Conservation (phyloP, 2,797 vertebrate genomes). For the Pseudochromis fuscus region DNA sequence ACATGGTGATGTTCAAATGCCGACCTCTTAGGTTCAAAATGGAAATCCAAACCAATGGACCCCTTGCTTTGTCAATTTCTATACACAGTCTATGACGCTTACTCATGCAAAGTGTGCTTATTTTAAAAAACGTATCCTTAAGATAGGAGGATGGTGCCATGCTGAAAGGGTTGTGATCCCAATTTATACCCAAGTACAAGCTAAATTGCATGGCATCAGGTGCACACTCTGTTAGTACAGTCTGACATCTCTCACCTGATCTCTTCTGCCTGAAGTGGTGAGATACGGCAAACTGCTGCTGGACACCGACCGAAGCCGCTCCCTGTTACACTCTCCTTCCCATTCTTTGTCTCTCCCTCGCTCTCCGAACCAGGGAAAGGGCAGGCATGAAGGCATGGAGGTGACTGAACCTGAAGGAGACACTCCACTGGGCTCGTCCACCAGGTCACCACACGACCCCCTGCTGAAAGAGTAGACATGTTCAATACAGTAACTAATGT, state of each 20-base stretch:
- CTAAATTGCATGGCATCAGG: not conserved
- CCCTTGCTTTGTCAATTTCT: too few species aligned
- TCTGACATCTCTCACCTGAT: constrained; percentile 56
- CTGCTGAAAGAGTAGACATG: constrained; percentile 73
- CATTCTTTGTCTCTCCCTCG: constrained; percentile 86
- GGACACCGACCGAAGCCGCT: constrained; percentile 87
- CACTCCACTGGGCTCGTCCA: constrained; percentile 82
- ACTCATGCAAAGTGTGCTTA: not conserved
- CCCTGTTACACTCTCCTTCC: constrained; percentile 84
- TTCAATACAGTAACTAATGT: too few species aligned
- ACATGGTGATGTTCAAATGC: too few species aligned
- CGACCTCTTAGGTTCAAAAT: too few species aligned
- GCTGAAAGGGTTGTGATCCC: not conserved
- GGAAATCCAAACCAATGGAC: too few species aligned
- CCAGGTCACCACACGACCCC: constrained; percentile 85
- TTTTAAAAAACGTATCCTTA: not conserved
- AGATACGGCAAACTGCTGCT: constrained; percentile 86
- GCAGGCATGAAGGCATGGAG: constrained; percentile 92
- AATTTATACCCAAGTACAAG: not conserved
- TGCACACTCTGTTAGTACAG: not conserved
- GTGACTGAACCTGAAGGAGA: constrained; percentile 88
- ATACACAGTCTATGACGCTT: too few species aligned
- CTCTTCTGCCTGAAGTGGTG: constrained; percentile 85
- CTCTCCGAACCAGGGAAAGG: constrained; percentile 93
- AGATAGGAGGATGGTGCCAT: not conserved